Evolutionary conservation across 2,797 vertebrate genomes (phyloP).

Genomic region (Micromesistius poutassou): DNA sequence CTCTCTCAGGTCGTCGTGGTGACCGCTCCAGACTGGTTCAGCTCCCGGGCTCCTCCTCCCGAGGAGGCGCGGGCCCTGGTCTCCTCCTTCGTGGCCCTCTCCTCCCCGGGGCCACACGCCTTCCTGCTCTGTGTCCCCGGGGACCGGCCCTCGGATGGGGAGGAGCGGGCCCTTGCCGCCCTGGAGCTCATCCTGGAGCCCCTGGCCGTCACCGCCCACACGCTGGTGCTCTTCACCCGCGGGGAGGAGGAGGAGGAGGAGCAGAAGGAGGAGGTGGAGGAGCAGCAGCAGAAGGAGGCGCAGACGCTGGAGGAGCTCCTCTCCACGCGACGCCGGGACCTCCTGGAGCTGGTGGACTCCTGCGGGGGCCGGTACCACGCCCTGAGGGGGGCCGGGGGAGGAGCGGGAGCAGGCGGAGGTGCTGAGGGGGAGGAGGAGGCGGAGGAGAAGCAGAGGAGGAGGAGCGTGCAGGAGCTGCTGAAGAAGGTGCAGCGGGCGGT

Average conservation of each 20-base stretch:
- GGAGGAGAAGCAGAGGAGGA: conserved; percentile 20
- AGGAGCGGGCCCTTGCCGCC: conserved; percentile 56
- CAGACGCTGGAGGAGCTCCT: conserved; percentile 66
- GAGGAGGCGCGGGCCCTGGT: conserved; percentile 61
- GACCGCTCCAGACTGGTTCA: conserved; percentile 69
- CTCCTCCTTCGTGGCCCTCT: conserved; percentile 57
- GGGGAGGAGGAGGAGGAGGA: conserved; percentile 63
- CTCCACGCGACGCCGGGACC: conserved; percentile 59
- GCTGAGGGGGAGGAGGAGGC: conserved; percentile 24
- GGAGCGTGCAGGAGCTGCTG: conserved; percentile 53
- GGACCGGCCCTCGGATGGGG: conserved; percentile 51
- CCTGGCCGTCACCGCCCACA: conserved; percentile 44
- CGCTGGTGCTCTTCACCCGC: conserved; percentile 71
- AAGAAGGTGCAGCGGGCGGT: conserved; percentile 66
- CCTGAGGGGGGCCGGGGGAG: conserved; percentile 40
- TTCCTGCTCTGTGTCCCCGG: conserved; percentile 72
- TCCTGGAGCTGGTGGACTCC: conserved; percentile 58
- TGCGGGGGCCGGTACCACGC: conserved; percentile 65
- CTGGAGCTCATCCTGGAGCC: conserved; percentile 61
- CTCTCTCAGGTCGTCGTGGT: conserved; percentile 63
- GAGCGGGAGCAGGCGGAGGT: conserved; percentile 23
- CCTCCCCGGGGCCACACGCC: conserved; percentile 69
- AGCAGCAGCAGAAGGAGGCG: conserved; percentile 61
- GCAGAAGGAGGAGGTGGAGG: conserved; percentile 37
- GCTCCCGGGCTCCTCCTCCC: conserved; percentile 40